phyloP scores from a whole-genome alignment of 2,113 vertebrate species.

The Rhipidura dahli region DNA sequence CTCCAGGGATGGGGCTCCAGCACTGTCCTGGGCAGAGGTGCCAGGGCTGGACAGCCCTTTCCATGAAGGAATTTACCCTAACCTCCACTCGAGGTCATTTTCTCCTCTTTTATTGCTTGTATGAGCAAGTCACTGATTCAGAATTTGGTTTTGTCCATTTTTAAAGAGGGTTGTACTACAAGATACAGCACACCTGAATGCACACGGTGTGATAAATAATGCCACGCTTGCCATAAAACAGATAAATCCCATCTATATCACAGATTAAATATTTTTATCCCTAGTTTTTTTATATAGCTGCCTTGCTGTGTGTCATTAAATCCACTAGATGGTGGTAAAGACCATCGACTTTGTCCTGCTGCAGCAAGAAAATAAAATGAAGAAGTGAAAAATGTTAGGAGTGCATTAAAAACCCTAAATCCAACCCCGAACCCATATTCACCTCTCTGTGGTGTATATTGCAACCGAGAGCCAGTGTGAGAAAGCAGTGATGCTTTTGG shows the following conservation, averaged over 20 bases:
- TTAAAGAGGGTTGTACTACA: neutral
- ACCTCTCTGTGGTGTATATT: neutral
- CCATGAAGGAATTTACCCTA: neutral
- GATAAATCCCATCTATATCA: neutral
- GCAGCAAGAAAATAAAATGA: neutral
- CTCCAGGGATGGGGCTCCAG: rapidly evolving
- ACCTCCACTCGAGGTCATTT: rapidly evolving
- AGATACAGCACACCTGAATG: rapidly evolving
- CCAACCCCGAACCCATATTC: neutral
- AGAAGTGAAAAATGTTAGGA: neutral
- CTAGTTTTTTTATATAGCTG: rapidly evolving
- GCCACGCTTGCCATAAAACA: neutral
- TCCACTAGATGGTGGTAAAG: slow-evolving; percentile 81
- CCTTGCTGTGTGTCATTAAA: slow-evolving; percentile 34
- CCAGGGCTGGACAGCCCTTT: neutral
- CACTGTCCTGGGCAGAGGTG: neutral
- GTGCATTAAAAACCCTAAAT: neutral
- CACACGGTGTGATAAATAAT: neutral
- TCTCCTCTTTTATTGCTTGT: neutral
- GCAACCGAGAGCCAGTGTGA: neutral
- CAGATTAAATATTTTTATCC: neutral
- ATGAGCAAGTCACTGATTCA: rapidly evolving
- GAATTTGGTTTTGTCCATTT: neutral
- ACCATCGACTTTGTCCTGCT: slow-evolving; percentile 52
- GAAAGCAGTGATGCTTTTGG: slow-evolving; percentile 6